These are phyloP conservation scores for Alloplasta piceator DNA, from an alignment of 2,888 invertebrate genomes.

Conservation along the genomic window DNA sequence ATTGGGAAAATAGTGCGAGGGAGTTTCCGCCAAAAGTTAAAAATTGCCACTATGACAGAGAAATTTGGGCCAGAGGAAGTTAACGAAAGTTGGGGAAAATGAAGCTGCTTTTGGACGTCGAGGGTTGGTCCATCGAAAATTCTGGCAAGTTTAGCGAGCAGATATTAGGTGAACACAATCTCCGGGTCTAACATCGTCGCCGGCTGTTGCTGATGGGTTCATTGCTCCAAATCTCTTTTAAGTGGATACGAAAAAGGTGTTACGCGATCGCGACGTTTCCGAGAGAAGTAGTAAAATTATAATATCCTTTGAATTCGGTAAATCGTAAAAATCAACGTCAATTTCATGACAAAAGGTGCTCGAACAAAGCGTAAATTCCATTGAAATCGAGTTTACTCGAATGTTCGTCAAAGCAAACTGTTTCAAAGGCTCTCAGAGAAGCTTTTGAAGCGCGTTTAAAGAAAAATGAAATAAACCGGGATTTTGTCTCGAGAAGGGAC, in stretches of 20 bases:
- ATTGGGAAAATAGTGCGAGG: background rate
- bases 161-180: conserved; percentile 42
- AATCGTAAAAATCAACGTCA: no score
- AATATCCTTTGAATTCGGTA: background rate
- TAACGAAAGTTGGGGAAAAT: conserved; percentile 32
- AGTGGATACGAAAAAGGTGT: conserved; percentile 50
- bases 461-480: background rate
- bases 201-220: conserved; percentile 74
- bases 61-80: background rate
- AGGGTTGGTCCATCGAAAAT: conserved; percentile 1
- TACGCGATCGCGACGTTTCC: background rate
- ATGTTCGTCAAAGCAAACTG: background rate
- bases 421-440: no score
- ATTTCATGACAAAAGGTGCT: no score
- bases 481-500: background rate
- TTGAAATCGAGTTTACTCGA: background rate
- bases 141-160: conserved; percentile 23
- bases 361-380: background rate
- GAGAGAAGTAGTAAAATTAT: background rate
- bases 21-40: background rate
- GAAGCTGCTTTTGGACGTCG: background rate
- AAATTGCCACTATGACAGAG: background rate
- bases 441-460: background rate
- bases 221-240: conserved; percentile 69
- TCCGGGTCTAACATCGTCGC: conserved; percentile 57